Base-by-base conservation (phyloP, 2,888 invertebrate genomes). In the Hololepta plana region DNA sequence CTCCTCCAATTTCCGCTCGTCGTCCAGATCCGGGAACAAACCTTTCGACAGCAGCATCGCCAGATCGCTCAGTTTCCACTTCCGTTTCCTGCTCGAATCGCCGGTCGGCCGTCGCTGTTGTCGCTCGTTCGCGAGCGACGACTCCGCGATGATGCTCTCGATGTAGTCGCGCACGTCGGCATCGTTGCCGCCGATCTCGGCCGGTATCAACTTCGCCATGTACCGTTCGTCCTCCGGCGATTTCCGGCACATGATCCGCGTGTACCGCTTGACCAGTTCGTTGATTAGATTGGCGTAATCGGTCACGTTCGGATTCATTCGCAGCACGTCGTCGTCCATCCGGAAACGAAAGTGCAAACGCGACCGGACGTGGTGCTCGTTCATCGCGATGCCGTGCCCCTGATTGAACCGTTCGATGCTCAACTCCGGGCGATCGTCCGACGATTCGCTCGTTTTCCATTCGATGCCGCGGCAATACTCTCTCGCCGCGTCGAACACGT, bases 371-470 rank as follows among this genome's bases (percentile, higher is more conserved):
- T n/a, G n/a, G n/a, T n/a, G 47, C 33, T 69, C 68, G 4, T 56
- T 50, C 12, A 68, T 44, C 3, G 56, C 46, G 8, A 60, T 51
- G 2, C 62, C 46, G 10, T 58, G 54, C 0, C 67, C 67, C 9
- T 55, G 35, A 0, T 50, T 50, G 12, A 32, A 38, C 13, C 28
- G 30, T 8, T 43, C 39, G 8, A 32, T 31, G 2, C 32, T 38
- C 2, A 23, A 11, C n/a, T n/a, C n/a, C n/a, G n/a, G n/a, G n/a
- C n/a, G n/a, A n/a, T n/a, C n/a, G n/a, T n/a, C n/a, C n/a, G n/a
- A n/a, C n/a, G n/a, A n/a, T n/a, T n/a, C n/a, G n/a, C n/a, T n/a
- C n/a, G n/a, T n/a, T n/a, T n/a, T n/a, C n/a, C n/a, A n/a, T n/a
- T n/a, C n/a, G n/a, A 38, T 28, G 5, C 28, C 29, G 9, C 32